Evolutionary conservation across 2,888 invertebrate genomes (phyloP).

Genomic region (Cloeon dipterum): DNA sequence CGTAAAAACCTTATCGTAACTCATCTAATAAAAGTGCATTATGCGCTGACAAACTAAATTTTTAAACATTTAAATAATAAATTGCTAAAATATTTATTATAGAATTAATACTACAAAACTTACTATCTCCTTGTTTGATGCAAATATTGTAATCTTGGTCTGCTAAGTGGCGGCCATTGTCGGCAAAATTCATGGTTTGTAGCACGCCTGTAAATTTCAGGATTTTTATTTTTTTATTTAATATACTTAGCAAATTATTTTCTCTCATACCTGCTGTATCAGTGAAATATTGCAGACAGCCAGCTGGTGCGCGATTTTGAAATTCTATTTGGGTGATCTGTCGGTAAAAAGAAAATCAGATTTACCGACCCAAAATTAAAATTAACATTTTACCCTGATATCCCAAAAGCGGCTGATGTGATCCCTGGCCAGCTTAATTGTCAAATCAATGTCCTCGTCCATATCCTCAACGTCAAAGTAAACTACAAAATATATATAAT

Average conservation of each 20-base stretch:
- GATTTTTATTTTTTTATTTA: slow-evolving; percentile 4
- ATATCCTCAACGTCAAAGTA: slow-evolving; percentile 39
- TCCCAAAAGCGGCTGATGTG: slow-evolving; percentile 55
- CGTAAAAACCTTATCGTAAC: no score
- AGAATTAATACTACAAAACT: neutral
- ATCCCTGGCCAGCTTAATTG: slow-evolving; percentile 29
- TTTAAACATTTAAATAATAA: neutral
- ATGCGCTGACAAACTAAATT: no score
- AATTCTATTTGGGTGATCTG: slow-evolving; percentile 53
- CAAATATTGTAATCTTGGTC: slow-evolving; percentile 58
- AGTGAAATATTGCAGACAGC: slow-evolving; percentile 52
- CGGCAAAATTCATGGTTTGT: slow-evolving; percentile 59
- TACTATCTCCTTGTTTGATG: slow-evolving; percentile 24
- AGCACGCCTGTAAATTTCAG: slow-evolving; percentile 26
- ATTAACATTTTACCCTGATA: slow-evolving; percentile 20
- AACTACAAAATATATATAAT: slow-evolving; percentile 22
- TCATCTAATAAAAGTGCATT: no score
- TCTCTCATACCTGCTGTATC: slow-evolving; percentile 27
- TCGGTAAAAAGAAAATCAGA: slow-evolving; percentile 3
- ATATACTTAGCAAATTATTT: slow-evolving; percentile 2
- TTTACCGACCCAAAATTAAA: no score
- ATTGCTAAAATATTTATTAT: neutral
- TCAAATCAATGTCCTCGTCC: slow-evolving; percentile 24
- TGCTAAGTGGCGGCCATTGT: slow-evolving; percentile 58
- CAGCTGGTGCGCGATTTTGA: slow-evolving; percentile 48